phyloP scores from a whole-genome alignment of 2,888 invertebrate genomes.

The Idaea biselata region DNA sequence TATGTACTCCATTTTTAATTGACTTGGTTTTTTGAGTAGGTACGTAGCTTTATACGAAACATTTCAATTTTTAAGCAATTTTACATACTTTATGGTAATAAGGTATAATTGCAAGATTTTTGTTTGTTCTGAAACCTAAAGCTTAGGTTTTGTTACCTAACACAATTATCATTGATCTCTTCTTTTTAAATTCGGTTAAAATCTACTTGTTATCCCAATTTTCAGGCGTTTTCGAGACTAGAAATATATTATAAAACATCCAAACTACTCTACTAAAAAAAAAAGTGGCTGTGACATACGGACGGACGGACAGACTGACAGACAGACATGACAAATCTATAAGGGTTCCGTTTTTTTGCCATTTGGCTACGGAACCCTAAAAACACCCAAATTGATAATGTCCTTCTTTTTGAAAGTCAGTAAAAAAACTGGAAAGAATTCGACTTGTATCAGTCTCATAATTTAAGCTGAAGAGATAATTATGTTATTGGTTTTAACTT shows the following conservation, averaged over 20 bases:
- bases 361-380: too few relatives aligned
- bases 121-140: too few relatives aligned
- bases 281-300: too few relatives aligned
- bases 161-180: too few relatives aligned
- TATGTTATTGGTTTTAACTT: slow-evolving; percentile 41
- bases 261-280: not conserved
- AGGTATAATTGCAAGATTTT: too few relatives aligned
- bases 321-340: too few relatives aligned
- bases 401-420: not conserved
- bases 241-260: not conserved
- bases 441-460: slow-evolving; percentile 44
- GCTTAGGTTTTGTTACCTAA: too few relatives aligned
- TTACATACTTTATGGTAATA: too few relatives aligned
- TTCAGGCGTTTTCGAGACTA: too few relatives aligned
- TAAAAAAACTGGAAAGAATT: slow-evolving; percentile 35
- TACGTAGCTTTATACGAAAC: slow-evolving; percentile 44
- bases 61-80: slow-evolving; percentile 39
- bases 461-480: slow-evolving; percentile 44
- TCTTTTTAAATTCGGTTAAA: not conserved
- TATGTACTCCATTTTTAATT: slow-evolving; percentile 27
- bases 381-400: not conserved
- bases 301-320: too few relatives aligned
- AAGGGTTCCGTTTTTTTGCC: too few relatives aligned
- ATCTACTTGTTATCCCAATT: not conserved
- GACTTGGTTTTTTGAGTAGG: not conserved